These are phyloP conservation scores for Capitella teleta DNA, from an alignment of 1,140 invertebrate genomes.

Conservation along the genomic window DNA sequence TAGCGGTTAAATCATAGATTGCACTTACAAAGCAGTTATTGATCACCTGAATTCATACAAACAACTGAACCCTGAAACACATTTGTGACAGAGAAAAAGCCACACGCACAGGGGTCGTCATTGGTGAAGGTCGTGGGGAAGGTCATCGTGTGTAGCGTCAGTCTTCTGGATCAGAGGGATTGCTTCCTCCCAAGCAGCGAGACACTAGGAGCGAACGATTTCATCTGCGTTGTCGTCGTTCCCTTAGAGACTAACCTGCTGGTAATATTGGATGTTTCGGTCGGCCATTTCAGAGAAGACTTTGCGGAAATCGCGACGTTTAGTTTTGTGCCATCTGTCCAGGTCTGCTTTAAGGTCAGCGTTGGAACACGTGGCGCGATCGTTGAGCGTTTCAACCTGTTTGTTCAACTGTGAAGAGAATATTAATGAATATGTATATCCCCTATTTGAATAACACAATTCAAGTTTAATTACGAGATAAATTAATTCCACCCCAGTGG, in stretches of 20 bases:
- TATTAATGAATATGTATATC: background rate
- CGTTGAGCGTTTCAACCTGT: constrained; percentile 45
- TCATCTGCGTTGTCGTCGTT: background rate
- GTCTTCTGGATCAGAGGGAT: constrained; percentile 36
- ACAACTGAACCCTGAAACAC: no score
- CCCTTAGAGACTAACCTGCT: constrained; percentile 1
- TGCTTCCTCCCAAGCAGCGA: constrained; percentile 52
- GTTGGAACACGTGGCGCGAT: constrained; percentile 59
- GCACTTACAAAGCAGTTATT: no score
- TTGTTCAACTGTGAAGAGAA: constrained; percentile 21
- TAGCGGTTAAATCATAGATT: no score
- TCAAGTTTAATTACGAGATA: no score
- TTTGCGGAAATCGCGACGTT: constrained; percentile 55
- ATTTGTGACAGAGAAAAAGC: no score
- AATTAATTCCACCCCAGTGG: no score
- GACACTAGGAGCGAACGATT: constrained; percentile 37
- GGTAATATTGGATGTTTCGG: constrained; percentile 56
- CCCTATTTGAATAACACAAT: constrained; percentile 1
- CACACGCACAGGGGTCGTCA: no score
- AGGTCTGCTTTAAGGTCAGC: constrained; percentile 60
- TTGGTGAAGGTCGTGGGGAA: no score
- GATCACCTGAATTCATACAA: no score
- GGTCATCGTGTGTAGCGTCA: no score
- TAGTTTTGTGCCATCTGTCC: constrained; percentile 59
- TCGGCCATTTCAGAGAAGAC: constrained; percentile 56